Percentiles rank a stretch among this genome's conserved stretches.
phyloP scores from a whole-genome alignment of 2,113 vertebrate genomes.

The Hystrix cristata region DNA sequence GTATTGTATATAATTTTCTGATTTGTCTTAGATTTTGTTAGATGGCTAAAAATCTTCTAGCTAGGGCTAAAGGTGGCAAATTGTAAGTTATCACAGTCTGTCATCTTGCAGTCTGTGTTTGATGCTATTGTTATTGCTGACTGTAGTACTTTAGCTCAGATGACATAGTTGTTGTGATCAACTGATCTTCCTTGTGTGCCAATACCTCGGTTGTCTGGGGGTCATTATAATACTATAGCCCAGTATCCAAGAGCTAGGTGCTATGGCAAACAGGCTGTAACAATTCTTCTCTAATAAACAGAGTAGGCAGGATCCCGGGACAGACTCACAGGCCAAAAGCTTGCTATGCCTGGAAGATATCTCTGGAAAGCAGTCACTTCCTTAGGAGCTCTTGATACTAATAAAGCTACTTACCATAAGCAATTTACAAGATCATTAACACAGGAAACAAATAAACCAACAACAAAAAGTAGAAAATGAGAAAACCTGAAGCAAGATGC shows the following conservation, averaged over 20 bases:
- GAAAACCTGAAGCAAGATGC: no score
- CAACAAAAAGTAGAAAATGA: no score
- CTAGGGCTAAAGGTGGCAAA: neutral
- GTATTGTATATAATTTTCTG: no score
- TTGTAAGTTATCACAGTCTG: neutral
- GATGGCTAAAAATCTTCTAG: neutral
- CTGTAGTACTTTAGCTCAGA: neutral
- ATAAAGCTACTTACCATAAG: no score
- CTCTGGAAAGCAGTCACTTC: neutral
- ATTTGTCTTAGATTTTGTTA: no score
- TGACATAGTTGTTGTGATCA: neutral
- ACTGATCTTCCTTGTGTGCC: neutral
- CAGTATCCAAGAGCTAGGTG: neutral
- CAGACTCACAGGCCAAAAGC: neutral
- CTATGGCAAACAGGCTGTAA: neutral
- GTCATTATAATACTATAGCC: neutral
- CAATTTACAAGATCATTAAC: no score
- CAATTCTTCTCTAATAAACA: neutral
- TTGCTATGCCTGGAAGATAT: neutral
- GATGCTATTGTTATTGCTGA: neutral
- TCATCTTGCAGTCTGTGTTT: neutral
- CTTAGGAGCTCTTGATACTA: neutral
- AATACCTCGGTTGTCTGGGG: neutral
- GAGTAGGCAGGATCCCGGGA: neutral
- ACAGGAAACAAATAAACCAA: no score